Base-by-base conservation (phyloP, 2,113 vertebrate species). In the Cryptomyrus ogoouensis region DNA sequence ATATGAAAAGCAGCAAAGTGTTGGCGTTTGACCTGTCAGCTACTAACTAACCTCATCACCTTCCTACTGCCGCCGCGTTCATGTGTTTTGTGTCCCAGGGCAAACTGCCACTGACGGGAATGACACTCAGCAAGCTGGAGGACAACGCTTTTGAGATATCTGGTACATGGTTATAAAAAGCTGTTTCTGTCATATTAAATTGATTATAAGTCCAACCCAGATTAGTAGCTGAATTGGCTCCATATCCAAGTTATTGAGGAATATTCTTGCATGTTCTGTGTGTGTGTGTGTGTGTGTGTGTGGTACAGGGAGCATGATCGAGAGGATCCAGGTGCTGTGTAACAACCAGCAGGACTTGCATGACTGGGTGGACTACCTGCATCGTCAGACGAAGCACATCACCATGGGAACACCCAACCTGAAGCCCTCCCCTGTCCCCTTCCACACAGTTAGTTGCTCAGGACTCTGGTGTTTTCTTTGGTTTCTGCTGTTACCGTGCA, bases 71-170 rank as follows among this genome's bases (percentile, higher is more conserved):
- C 0, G 15, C 49, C 13, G 17, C 13, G 0, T 21, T 17, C 15
- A 15, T 87, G n/a, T 53, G 35, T 80, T 80, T n/a, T 8, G 44
- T 15, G 27, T 62, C 93, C 77, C 93, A 99, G 98, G 98, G 98
- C 89, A 99, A 99, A 92, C 90, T 99, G 35, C 98, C 98, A 31
- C 95, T 97, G 39, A 97, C 97, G 2, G 97, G 97, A 92, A 98
- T 98, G 97, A 96, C 96, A 12, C 96, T 99, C 93, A 96, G 94
- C 92, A 98, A 96, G 92, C 95, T 99, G 83, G 98, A 99, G 95
- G 98, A 99, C 93, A 97, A 94, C 93, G 98, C 98, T 3, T 99
- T 99, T 96, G 98, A 99, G 95, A 97, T 99, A 93, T 97, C 96
- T 91, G 98, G 98, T 99, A 96, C 96, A 91, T 88, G 27, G 12